phyloP scores from a whole-genome alignment of 2,113 vertebrate species.

The Albula glossodonta region DNA sequence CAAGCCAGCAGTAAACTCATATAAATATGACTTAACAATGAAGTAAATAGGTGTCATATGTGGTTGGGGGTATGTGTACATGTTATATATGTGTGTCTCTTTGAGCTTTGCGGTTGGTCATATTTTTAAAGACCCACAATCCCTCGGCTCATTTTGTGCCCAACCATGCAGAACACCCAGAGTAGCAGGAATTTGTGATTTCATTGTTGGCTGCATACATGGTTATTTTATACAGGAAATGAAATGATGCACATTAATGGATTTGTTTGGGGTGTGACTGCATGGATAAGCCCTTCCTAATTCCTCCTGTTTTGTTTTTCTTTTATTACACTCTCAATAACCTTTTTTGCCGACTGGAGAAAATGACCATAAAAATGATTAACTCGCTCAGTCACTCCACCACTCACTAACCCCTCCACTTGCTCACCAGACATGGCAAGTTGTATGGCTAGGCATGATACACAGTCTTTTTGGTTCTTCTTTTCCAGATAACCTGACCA shows the following conservation, averaged over 20 bases:
- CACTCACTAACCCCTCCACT: neutral
- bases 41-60: neutral
- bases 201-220: neutral
- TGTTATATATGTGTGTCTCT: neutral
- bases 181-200: neutral
- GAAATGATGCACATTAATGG: slow-evolving; percentile 24
- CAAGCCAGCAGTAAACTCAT: too few species aligned
- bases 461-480: slow-evolving; percentile 6
- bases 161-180: neutral
- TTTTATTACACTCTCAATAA: slow-evolving; percentile 2
- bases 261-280: slow-evolving; percentile 24
- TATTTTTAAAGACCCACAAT: neutral
- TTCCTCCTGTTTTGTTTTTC: slow-evolving; percentile 23
- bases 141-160: neutral
- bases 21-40: too few species aligned
- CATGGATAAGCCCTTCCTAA: neutral
- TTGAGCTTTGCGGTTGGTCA: neutral
- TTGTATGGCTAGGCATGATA: neutral
- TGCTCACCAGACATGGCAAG: neutral
- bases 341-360: neutral
- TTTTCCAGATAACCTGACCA: slow-evolving; percentile 4
- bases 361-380: neutral
- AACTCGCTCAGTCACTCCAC: neutral
- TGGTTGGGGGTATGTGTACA: neutral
- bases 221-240: slow-evolving; percentile 34